Evolutionary conservation across 1,140 invertebrate species (phyloP).

Genomic region (Anastrepha obliqua): DNA sequence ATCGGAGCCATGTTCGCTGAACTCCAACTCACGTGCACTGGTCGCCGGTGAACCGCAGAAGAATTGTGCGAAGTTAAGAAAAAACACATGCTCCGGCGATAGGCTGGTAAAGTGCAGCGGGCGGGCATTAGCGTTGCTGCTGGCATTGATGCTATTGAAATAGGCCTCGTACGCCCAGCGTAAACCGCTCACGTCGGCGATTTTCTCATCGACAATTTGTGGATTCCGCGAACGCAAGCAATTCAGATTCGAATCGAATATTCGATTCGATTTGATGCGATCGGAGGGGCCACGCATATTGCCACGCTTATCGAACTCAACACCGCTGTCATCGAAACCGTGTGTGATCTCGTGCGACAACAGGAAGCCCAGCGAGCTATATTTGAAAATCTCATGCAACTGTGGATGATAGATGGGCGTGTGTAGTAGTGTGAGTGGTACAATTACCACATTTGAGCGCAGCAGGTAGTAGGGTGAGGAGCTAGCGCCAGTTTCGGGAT

Average conservation of each 20-base stretch:
- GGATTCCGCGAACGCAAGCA: conserved; percentile 62
- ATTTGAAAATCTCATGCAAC: conserved; percentile 64
- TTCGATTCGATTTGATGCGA: neutral
- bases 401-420: conserved; percentile 60
- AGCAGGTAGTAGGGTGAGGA: conserved; percentile 63
- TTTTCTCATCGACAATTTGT: conserved; percentile 61
- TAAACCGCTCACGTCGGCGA: conserved; percentile 65
- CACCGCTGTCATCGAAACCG: conserved; percentile 60
- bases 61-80: conserved; percentile 67
- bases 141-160: conserved; percentile 46
- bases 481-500: conserved; percentile 57
- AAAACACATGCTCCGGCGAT: conserved; percentile 61
- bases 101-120: conserved; percentile 35
- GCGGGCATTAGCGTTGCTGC: neutral
- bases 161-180: conserved; percentile 63
- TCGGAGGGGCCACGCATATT: conserved; percentile 49
- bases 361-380: conserved; percentile 66
- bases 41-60: conserved; percentile 61
- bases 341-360: conserved; percentile 67
- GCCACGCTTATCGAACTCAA: conserved; percentile 59
- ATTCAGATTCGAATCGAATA: conserved; percentile 51
- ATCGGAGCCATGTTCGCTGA: conserved; percentile 62
- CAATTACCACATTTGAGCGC: conserved; percentile 61
- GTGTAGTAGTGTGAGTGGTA: conserved; percentile 65
- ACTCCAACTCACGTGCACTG: conserved; percentile 29